Evolutionary conservation across 2,113 vertebrate genomes (phyloP).

Genomic region (Tapirus terrestris): DNA sequence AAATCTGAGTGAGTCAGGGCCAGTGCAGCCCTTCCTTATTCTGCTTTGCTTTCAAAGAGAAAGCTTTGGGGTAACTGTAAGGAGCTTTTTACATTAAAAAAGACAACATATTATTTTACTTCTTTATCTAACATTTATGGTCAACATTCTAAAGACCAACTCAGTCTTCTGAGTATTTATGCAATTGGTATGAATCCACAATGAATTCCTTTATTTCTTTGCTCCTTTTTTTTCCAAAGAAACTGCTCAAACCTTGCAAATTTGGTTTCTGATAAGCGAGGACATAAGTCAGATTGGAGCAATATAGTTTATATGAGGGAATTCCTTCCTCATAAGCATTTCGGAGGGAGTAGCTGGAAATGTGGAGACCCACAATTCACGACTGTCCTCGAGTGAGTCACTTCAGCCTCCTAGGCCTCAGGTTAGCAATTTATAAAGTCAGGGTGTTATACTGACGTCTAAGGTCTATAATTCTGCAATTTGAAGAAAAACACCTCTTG

Average conservation of each 20-base stretch:
- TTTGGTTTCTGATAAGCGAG: not conserved
- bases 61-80: not conserved
- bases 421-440: not conserved
- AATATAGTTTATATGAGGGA: not conserved
- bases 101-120: not conserved
- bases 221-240: not conserved
- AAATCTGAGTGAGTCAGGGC: not conserved
- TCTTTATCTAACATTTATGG: not conserved
- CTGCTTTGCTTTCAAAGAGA: not conserved
- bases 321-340: not conserved
- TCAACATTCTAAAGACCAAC: not conserved
- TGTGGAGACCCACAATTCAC: not conserved
- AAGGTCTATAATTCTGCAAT: not conserved
- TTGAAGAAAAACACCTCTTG: not conserved
- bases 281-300: not conserved
- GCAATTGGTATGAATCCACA: not conserved
- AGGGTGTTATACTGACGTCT: not conserved
- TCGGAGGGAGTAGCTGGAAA: not conserved
- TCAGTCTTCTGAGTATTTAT: not conserved
- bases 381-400: not conserved
- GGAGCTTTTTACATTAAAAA: not conserved
- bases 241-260: not conserved
- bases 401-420: not conserved
- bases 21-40: not conserved
- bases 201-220: not conserved